Evolutionary conservation across 2,797 vertebrate genomes (phyloP), one percentile per base, ranked within the genome.

Genomic region (Etheostoma nigrum): DNA sequence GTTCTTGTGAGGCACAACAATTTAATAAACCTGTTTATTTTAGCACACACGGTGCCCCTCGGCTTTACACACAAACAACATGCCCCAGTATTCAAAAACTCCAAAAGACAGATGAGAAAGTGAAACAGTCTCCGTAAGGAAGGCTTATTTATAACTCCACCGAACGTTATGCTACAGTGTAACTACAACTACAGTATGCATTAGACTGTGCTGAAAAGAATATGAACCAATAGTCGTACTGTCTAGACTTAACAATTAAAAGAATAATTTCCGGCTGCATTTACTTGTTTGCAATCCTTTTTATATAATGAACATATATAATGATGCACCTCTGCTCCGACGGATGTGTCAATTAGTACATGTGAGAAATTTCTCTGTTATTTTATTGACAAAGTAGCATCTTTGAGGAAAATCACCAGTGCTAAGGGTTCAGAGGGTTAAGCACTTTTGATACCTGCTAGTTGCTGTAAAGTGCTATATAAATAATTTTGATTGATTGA

Each of bases 21-120:
- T 94, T 92, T 91, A 86, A 94, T 93, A 94, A 94, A 94, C 94
- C 92, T 92, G 81, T 82, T 88, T 63, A 88, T 81, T 88, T 84
- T 83, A 69, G 82, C 54, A 71, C 78, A 86, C 85, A 73, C 15
- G 23, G 81, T 70, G 82, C 76, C 84, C 86, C 77, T 14, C 72
- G 65, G 92, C 71, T 82, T 86, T 76, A 89, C 86, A 86, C 90
- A 84, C 80, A 89, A 89, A 85, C 89, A 87, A 81, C 86, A 89
- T 77, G 76, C 73, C 44, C 71, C 55, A n/a, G 62, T 79, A 77
- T 87, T 79, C 65, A 71, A 86, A 84, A 55, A 76, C 78, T 84
- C 82, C 49, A 71, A 65, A 74, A 80, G 81, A 88, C 61, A 18
- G 82, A 91, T 62, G 85, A 72, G 27, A 27, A 27, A 27, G 4